Evolutionary conservation across 2,113 vertebrate species (phyloP).

Genomic region (Dipodomys spectabilis): DNA sequence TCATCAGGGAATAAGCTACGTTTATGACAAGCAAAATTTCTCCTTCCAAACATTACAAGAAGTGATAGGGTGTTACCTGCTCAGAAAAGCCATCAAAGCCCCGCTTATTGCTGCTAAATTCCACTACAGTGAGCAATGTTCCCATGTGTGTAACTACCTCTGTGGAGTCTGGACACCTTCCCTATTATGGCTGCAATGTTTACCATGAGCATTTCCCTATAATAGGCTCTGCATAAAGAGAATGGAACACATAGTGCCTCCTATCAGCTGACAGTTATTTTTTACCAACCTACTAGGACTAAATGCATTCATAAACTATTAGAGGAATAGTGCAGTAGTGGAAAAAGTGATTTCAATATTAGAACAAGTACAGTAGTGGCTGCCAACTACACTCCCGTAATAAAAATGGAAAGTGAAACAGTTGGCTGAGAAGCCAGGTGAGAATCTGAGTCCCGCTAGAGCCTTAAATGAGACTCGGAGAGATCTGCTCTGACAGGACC

Average conservation of each 20-base stretch:
- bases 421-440: slow-evolving; percentile 64
- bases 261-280: slow-evolving; percentile 24
- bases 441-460: neutral
- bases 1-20: neutral
- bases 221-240: neutral
- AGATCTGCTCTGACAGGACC: slow-evolving; percentile 35
- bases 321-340: slow-evolving; percentile 56
- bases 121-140: neutral
- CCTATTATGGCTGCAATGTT: neutral
- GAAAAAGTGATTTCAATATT: slow-evolving; percentile 71
- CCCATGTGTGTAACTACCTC: neutral
- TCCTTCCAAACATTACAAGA: neutral
- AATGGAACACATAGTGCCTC: neutral
- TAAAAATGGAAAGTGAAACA: slow-evolving; percentile 63
- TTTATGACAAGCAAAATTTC: neutral
- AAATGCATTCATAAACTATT: neutral
- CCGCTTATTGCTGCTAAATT: neutral
- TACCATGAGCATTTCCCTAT: neutral
- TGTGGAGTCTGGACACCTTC: neutral
- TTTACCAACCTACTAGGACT: neutral
- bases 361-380: slow-evolving; percentile 38
- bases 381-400: slow-evolving; percentile 60
- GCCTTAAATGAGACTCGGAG: neutral
- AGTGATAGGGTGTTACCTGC: fast-evolving
- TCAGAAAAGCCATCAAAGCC: neutral